phyloP scores from a whole-genome alignment of 2,113 vertebrate species.

The Catagonus wagneri region DNA sequence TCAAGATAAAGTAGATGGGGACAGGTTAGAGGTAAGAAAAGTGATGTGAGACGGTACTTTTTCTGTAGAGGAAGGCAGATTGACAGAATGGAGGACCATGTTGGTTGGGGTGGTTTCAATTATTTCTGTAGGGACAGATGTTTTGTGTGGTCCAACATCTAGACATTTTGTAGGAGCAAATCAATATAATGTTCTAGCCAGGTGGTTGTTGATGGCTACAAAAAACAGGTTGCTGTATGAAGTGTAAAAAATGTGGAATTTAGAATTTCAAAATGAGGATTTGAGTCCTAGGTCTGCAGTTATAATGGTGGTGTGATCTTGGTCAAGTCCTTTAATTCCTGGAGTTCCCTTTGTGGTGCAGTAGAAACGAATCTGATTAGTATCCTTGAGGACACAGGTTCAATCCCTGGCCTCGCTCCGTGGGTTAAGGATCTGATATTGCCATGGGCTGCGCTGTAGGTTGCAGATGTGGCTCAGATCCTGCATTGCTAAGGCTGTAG shows the following conservation, averaged over 20 bases:
- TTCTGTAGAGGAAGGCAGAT: background rate
- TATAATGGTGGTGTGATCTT: background rate
- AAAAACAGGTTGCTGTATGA: background rate
- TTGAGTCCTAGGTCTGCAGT: background rate
- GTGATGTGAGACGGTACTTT: background rate
- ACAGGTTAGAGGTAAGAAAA: background rate
- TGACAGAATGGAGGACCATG: background rate
- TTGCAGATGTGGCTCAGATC: too few relatives aligned
- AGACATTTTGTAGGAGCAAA: background rate
- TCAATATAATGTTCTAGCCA: background rate
- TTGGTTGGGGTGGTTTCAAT: background rate
- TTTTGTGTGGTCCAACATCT: background rate
- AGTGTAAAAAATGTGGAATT: background rate
- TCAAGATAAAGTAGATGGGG: background rate
- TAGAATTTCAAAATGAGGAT: background rate
- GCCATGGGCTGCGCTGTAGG: too few relatives aligned
- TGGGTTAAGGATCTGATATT: too few relatives aligned
- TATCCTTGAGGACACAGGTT: too few relatives aligned
- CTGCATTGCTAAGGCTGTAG: too few relatives aligned
- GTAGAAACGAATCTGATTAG: too few relatives aligned
- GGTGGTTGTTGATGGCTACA: background rate
- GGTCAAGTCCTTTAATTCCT: background rate
- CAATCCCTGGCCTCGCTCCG: too few relatives aligned
- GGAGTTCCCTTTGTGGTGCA: too few relatives aligned
- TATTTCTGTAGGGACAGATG: background rate